Conservation (phyloP, 1,140 invertebrate species). For the Campodea augens region DNA sequence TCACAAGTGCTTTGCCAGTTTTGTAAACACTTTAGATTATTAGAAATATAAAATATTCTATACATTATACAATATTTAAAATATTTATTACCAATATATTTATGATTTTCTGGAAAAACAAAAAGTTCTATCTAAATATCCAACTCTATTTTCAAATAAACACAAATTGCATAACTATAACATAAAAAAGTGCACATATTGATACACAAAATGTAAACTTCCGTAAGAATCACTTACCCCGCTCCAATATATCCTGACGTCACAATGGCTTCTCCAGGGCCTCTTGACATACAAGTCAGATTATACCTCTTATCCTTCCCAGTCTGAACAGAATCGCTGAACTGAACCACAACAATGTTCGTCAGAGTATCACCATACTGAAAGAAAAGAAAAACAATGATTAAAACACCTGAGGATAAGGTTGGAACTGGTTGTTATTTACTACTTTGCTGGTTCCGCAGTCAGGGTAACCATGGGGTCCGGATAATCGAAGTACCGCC, state of each 20-base stretch:
- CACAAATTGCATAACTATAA: too few species aligned
- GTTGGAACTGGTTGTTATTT: too few species aligned
- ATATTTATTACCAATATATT: neutral
- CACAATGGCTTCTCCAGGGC: conserved; percentile 77
- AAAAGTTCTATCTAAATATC: too few species aligned
- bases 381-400: conserved; percentile 14
- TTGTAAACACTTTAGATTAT: too few species aligned
- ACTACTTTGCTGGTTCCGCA: conserved; percentile 67
- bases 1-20: too few species aligned
- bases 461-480: conserved; percentile 73
- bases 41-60: too few species aligned
- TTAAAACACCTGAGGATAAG: too few species aligned
- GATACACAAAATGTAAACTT: too few species aligned
- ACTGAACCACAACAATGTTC: conserved; percentile 84
- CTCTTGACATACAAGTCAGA: conserved; percentile 71
- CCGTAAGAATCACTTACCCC: conserved; percentile 48
- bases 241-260: conserved; percentile 84
- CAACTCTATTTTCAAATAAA: too few species aligned
- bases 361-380: conserved; percentile 82
- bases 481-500: conserved; percentile 64
- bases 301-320: conserved; percentile 79
- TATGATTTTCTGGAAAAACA: too few species aligned
- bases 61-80: conserved; percentile 2
- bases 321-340: conserved; percentile 81
- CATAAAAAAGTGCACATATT: too few species aligned